Conservation (phyloP, 2,797 vertebrate species). For the Oreochromis mossambicus region DNA sequence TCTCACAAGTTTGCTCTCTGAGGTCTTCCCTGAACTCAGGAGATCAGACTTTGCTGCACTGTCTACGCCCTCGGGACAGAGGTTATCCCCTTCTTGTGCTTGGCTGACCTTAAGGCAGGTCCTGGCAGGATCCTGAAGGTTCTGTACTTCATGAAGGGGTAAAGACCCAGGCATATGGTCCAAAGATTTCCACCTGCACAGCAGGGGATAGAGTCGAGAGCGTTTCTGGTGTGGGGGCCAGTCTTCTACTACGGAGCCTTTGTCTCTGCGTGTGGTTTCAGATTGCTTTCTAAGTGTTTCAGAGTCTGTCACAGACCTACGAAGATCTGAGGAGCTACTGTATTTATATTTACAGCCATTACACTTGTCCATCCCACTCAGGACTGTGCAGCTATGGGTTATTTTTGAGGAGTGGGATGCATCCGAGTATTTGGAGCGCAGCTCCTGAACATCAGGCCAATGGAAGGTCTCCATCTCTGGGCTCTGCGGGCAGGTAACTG, state of each 20-base stretch:
- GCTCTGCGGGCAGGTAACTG: conserved; percentile 69
- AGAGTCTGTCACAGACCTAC: conserved; percentile 18
- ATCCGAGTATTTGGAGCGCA: conserved; percentile 81
- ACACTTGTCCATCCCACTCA: conserved; percentile 60
- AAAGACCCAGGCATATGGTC: conserved; percentile 42
- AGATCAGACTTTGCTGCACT: conserved; percentile 2
- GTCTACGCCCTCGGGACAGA: conserved; percentile 22
- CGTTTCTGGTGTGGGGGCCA: conserved; percentile 14
- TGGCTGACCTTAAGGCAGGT: conserved; percentile 46
- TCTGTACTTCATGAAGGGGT: conserved; percentile 60
- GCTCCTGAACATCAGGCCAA: conserved; percentile 90
- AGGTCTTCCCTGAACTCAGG: conserved; percentile 48
- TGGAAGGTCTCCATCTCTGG: conserved; percentile 78
- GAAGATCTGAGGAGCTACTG: conserved; percentile 31
- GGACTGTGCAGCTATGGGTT: conserved; percentile 70
- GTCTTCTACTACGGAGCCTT: conserved; percentile 26
- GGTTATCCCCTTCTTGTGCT: conserved; percentile 4
- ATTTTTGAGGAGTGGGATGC: conserved; percentile 20
- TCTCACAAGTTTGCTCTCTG: conserved; percentile 78
- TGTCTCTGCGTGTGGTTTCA: background rate
- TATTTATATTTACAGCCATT: conserved; percentile 40
- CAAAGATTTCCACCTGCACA: conserved; percentile 67
- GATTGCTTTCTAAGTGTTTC: background rate
- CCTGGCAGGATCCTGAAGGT: conserved; percentile 46
- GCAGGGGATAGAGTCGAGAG: conserved; percentile 20